Evolutionary conservation across 2,113 vertebrate genomes (phyloP).

Genomic region (Osmerus eperlanus): DNA sequence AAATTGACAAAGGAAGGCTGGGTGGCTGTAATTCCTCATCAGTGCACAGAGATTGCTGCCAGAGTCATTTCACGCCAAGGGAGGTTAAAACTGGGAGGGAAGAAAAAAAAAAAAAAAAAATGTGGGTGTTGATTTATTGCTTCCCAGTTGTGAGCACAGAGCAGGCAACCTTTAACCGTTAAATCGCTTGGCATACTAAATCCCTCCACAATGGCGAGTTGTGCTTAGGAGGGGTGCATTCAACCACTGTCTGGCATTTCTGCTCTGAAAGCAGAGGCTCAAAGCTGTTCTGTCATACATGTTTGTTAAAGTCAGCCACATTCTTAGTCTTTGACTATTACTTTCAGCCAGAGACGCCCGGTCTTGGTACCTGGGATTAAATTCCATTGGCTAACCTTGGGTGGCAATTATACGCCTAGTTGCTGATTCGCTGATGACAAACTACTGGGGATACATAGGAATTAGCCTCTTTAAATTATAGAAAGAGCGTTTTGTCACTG

Average conservation of each 20-base stretch:
- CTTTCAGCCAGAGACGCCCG: background rate
- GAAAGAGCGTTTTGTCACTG: background rate
- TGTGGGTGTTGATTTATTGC: conserved; percentile 18
- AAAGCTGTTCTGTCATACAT: background rate
- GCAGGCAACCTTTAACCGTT: conserved; percentile 8
- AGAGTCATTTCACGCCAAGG: conserved; percentile 10
- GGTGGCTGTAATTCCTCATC: conserved; percentile 10
- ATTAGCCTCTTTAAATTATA: background rate
- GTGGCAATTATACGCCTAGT: background rate
- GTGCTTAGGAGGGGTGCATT: background rate
- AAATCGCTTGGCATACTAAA: conserved; percentile 8
- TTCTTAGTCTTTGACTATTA: background rate
- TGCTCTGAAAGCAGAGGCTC: background rate
- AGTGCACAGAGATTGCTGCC: conserved; percentile 9
- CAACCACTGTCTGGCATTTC: background rate
- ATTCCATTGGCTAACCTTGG: conserved; percentile 4
- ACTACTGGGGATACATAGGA: background rate
- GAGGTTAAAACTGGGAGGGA: background rate
- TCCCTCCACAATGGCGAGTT: background rate
- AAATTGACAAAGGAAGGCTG: conserved; percentile 11
- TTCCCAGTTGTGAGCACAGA: background rate
- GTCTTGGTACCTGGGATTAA: background rate
- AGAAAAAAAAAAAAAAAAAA: background rate
- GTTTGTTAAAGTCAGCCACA: background rate
- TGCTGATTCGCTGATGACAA: background rate